These are phyloP conservation scores for Dicrurus megarhynchus DNA, from an alignment of 2,113 vertebrate species.

Conservation along the genomic window DNA sequence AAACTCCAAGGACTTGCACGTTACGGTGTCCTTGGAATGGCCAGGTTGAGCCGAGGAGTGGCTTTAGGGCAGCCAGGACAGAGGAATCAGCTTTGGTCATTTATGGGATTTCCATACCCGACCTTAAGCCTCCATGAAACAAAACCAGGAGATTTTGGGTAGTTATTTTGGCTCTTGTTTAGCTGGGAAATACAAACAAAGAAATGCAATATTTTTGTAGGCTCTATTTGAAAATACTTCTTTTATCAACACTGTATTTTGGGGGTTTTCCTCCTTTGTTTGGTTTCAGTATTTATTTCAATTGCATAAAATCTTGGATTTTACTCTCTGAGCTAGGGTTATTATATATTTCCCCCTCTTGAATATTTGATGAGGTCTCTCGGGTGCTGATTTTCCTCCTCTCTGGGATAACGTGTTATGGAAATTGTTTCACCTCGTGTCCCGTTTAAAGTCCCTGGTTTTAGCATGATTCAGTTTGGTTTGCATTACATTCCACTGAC, in stretches of 20 bases:
- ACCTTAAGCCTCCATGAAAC: neutral
- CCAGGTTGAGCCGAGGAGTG: neutral
- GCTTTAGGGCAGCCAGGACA: neutral
- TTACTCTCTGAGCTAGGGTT: neutral
- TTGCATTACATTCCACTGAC: neutral
- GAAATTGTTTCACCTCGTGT: constrained; percentile 21
- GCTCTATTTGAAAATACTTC: neutral
- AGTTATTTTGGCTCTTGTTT: neutral
- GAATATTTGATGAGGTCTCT: neutral
- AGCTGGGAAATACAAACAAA: neutral
- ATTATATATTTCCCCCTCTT: neutral
- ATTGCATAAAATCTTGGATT: neutral
- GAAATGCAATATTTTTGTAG: neutral
- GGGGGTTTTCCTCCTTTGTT: neutral
- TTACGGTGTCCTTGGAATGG: neutral
- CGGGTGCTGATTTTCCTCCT: neutral
- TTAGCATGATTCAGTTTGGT: neutral
- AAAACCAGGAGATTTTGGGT: neutral
- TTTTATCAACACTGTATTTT: neutral
- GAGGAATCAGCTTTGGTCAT: neutral
- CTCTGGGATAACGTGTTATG: neutral
- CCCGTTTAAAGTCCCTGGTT: neutral
- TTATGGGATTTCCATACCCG: neutral
- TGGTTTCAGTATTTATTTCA: neutral
- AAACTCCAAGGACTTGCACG: neutral